A percentile compares a stretch with the other conserved stretches of the same genome.
Conservation (phyloP, 1,140 invertebrate species). For the Micrasema longulum region DNA sequence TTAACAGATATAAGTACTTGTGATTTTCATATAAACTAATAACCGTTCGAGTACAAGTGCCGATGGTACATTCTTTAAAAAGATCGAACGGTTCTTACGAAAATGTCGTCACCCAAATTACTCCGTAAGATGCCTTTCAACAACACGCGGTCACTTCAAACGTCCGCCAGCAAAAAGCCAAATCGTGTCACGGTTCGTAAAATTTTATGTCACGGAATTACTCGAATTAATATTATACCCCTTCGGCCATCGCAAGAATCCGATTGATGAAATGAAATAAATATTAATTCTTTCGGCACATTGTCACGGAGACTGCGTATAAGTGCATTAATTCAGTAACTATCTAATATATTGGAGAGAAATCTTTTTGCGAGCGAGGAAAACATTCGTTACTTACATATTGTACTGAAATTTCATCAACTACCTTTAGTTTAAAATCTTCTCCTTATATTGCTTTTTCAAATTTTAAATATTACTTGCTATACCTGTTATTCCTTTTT, state of each 20-base stretch:
- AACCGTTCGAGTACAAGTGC: not conserved
- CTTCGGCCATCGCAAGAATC: not conserved
- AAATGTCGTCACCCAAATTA: not conserved
- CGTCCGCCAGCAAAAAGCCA: not conserved
- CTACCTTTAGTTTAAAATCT: no score
- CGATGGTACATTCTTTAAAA: not conserved
- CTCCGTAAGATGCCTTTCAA: not conserved
- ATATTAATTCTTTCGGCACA: not conserved
- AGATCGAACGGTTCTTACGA: constrained; percentile 28
- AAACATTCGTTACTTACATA: no score
- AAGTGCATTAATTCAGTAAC: not conserved
- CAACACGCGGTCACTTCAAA: constrained; percentile 2
- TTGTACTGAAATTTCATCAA: no score
- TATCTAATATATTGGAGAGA: no score
- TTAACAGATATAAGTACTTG: no score
- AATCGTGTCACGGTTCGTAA: constrained; percentile 22
- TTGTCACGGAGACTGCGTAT: not conserved
- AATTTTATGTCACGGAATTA: constrained; percentile 32
- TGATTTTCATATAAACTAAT: no score
- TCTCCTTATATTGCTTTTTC: no score
- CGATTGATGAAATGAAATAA: not conserved
- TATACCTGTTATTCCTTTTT: no score
- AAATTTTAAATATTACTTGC: no score
- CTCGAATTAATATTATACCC: constrained; percentile 4
- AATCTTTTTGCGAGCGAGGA: no score